Base-by-base conservation (phyloP, 2,113 vertebrate species). In the Sylvilagus bachmani region DNA sequence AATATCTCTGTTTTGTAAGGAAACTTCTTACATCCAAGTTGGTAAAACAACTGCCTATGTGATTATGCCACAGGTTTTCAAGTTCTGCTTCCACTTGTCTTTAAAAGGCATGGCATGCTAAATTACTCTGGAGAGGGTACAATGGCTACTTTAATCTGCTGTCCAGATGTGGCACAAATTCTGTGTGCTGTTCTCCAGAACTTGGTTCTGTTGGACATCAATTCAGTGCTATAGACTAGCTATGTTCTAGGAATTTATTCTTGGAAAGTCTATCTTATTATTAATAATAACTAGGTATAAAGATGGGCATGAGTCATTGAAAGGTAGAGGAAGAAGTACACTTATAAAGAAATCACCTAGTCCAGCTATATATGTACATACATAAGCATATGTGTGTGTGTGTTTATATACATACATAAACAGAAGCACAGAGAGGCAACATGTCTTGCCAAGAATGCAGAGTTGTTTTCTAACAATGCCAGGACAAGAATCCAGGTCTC, bases 181-280 rank as follows among this genome's bases (percentile, higher is more conserved):
- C n/a, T 38, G 38, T 38, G 81, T 77, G 49, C 31, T 55, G 0
- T 36, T 86, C 38, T 85, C 53, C 51, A 91, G 78, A 88, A 67
- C 13, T 44, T 36, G 9, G 10, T 88, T 64, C 55, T 71, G 44
- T 86, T 79, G 51, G 31, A 82, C 22, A 33, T 70, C 49, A 5
- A 0, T 49, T 86, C 61, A 31, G n/a, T 14, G 16, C 49, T 66
- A 84, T 44, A 62, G 29, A 38, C 92, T 80, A 74, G 36, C 29
- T 87, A 27, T 73, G 74, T 81, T 51, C 31, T 69, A 75, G 86
- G 38, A 80, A 66, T 89, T 93, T 53, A 49, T 29, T 96, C 55
- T 66, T 73, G 31, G 55, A 69, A 73, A 78, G 27, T 64, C 86
- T 73, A 70, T 89, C 19, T 61, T 70, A 73, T 49, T 91, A 77